Conservation (phyloP, 2,113 vertebrate genomes). For the Synodontis membranacea region DNA sequence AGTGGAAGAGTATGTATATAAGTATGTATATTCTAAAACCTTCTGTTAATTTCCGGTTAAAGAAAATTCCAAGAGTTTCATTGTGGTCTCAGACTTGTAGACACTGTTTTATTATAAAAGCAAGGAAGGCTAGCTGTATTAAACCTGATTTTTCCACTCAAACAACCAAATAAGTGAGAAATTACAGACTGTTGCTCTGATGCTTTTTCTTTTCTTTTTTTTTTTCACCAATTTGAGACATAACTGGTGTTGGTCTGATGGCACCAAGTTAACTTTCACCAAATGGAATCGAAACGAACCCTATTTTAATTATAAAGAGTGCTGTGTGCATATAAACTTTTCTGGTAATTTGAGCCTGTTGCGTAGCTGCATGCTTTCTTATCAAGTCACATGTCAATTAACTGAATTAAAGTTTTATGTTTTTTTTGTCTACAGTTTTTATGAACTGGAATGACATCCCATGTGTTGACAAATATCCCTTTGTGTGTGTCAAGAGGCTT, state of each 20-base stretch:
- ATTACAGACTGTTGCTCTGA: background rate
- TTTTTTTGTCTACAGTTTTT: background rate
- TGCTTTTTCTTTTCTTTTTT: no score
- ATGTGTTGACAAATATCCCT: constrained; percentile 2
- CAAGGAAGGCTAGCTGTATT: no score
- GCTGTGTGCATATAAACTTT: constrained; percentile 29
- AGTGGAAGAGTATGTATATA: no score
- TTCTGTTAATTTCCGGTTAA: no score
- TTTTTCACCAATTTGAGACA: background rate
- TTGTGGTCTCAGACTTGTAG: no score
- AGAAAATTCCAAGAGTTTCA: no score
- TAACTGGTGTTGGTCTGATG: constrained; percentile 20
- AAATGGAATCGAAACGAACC: constrained; percentile 21
- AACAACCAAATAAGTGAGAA: background rate
- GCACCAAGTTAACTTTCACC: background rate
- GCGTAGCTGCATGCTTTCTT: no score
- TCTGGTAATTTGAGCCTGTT: constrained; percentile 11
- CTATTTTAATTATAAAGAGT: background rate
- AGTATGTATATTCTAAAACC: no score
- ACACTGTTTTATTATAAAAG: no score
- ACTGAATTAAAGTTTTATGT: background rate
- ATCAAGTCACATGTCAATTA: no score
- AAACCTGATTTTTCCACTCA: no score
- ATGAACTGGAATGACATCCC: constrained; percentile 37
- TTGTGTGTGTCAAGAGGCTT: constrained; percentile 22